Evolutionary conservation across 2,888 invertebrate species (phyloP), one percentile per base, ranked within the genome.

Genomic region (Ethmia dodecea): DNA sequence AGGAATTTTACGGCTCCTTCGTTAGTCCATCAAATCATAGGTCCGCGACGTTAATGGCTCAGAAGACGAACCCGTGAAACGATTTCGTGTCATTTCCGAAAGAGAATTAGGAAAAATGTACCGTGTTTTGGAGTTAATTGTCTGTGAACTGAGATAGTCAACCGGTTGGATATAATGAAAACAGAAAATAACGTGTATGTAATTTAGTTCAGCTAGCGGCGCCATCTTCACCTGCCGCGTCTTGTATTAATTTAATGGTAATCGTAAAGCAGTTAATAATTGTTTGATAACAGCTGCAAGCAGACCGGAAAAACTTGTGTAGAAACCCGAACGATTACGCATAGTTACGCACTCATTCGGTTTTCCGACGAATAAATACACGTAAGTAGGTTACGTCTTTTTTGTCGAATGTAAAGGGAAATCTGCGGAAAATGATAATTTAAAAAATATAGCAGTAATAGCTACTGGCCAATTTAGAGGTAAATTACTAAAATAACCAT

Each of bases 11-110:
- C 74, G 70, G 71, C 68, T 72, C 60, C 71, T 74, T 77, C 79
- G 80, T 84, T 80, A 81, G 73, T 52, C 64, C 74, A 62, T 76
- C 79, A 79, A 80, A 83, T 80, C 81, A 78, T 80, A 81, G 81
- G 68, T 55, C 68, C 62, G 62, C 52, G 58, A 51, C 52, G 50
- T 66, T 73, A 73, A 73, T 69, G 62, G 62, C 47, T 58, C 54
- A 14, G 59, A 52, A 60, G 60, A 65, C 58, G 52, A 45, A 50
- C 45, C 49, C 53, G 65, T 56, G 65, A 66, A 70, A 69, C 73
- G 58, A 72, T 75, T 75, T 69, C 57, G 60, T 80, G 76, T 80
- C 80, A 78, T 80, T 80, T 76, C 59, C 55, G 56, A 60, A 43
- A 53, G 38, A 44, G 38, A 47, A 42, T 49, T 46, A 42, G 33